Evolutionary conservation across 2,113 vertebrate genomes (phyloP), one percentile per base, ranked within the genome.

Genomic region (Trogon surrucura): DNA sequence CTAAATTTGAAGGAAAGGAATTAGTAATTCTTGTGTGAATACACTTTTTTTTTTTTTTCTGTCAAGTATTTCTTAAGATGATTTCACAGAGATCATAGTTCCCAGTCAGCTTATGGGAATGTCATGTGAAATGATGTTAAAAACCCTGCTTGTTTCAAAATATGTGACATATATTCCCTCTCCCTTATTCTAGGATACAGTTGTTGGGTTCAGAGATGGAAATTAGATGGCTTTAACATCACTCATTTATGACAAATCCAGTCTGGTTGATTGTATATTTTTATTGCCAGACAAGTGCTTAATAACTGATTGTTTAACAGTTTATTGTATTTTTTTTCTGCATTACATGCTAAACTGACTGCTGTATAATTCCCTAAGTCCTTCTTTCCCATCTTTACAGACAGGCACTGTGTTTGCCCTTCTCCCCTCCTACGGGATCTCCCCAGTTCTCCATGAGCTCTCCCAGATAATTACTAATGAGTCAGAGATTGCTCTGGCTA

Each of bases 401-500:
- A 17, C 25, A 30, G 74, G 36, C 5, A 0, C 54, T 72, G 16
- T 57, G 17, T 82, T 89, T 92, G 78, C 87, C 89, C 84, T 91
- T 82, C 91, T 91, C n/a, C 26, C 34, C 7, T 89, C 78, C 81
- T 62, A 80, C 48, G 86, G 92, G 95, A 84, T 90, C 69, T 60
- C 36, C 62, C 66, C n/a, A 0, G 25, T 82, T 91, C 84, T 92
- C 62, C 72, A 19, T 44, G 73, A 95, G 81, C 45, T 92, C 84
- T 89, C 70, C 36, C 2, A 0, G 69, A 79, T 95, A 89, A 96
- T 95, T 92, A 64, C 75, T 80, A 67, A 77, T 53, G 91, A 87
- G 84, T 91, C 91, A 91, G 89, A 83, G 80, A 94, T 85, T 85
- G 80, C 84, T 96, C 74, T 75, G 84, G 74, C 70, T 81, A 57